phyloP scores from a whole-genome alignment of 2,888 invertebrate species.

The Colostygia pectinataria region DNA sequence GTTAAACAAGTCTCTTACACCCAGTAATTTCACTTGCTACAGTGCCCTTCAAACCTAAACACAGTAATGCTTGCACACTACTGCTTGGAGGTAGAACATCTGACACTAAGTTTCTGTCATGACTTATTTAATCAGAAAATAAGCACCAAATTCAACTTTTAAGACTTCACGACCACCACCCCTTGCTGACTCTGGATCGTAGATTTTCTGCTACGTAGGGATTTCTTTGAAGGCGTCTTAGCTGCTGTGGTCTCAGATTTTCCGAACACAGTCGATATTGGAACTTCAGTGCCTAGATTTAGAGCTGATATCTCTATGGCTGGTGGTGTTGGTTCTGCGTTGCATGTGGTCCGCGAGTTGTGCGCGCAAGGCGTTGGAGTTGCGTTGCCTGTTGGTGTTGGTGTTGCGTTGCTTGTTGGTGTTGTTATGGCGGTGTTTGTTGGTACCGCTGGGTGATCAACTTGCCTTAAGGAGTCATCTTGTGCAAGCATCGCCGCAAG shows the following conservation, averaged over 20 bases:
- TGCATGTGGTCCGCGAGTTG: neutral
- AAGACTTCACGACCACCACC: constrained; percentile 7
- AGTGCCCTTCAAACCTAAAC: too few relatives aligned
- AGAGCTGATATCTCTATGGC: neutral
- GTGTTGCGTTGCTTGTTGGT: neutral
- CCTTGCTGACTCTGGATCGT: neutral
- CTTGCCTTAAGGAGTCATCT: constrained; percentile 1
- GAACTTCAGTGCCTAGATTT: constrained; percentile 5
- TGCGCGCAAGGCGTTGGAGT: neutral
- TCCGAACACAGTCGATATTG: neutral
- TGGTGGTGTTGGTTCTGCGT: constrained; percentile 2
- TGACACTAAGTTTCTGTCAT: too few relatives aligned
- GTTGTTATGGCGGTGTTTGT: neutral
- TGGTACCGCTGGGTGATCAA: neutral
- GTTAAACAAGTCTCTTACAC: too few relatives aligned
- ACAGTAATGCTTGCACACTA: too few relatives aligned
- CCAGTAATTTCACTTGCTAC: too few relatives aligned
- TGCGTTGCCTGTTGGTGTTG: neutral
- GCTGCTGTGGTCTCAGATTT: neutral
- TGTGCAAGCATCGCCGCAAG: constrained; percentile 13
- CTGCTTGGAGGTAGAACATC: too few relatives aligned
- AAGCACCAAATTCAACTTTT: neutral
- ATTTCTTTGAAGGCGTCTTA: constrained; percentile 10
- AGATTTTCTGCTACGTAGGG: constrained; percentile 9
- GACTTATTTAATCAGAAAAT: neutral